These are phyloP conservation scores for Tiaroga cobitis DNA, from an alignment of 2,797 vertebrate species.

Conservation along the genomic window DNA sequence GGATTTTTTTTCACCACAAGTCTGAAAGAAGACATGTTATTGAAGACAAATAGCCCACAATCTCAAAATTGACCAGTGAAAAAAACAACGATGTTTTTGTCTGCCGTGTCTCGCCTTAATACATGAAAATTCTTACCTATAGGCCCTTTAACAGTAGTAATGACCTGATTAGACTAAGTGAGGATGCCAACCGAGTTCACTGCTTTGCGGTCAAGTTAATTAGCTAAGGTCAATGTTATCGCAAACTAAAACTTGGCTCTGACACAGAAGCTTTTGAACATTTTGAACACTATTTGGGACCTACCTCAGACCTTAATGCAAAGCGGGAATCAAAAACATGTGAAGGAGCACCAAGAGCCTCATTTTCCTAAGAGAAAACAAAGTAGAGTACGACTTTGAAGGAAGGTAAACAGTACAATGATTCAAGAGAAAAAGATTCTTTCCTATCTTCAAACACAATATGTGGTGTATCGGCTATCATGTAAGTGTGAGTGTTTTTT, in stretches of 20 bases:
- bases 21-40: no score
- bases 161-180: background rate
- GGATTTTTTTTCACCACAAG: no score
- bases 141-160: background rate
- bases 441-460: background rate
- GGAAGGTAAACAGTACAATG: background rate
- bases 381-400: background rate
- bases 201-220: background rate
- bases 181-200: background rate
- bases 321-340: constrained; percentile 78
- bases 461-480: background rate
- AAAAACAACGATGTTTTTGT: no score
- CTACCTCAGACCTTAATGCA: constrained; percentile 83
- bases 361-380: constrained; percentile 78
- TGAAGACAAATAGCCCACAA: no score
- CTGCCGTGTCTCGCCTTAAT: no score
- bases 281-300: constrained; percentile 22
- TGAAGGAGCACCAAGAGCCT: constrained; percentile 82
- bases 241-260: background rate
- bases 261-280: background rate
- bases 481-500: background rate
- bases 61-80: no score
- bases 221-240: background rate
- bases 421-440: background rate
- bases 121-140: background rate